Conservation (phyloP, 2,888 invertebrate genomes). For the Dendrolimus houi region DNA sequence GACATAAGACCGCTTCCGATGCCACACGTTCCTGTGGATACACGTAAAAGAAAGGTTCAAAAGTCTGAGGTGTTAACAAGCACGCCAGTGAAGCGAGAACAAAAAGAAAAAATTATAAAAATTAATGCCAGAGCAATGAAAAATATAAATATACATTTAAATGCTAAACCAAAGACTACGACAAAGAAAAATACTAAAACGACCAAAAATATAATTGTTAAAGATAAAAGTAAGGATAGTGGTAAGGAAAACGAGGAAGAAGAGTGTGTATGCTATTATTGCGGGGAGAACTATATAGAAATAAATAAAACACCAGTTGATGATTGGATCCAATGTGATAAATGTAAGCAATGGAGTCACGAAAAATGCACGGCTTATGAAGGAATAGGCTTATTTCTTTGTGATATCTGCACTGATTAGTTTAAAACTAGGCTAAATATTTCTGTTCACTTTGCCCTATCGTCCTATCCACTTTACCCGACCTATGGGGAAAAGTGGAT, state of each 20-base stretch:
- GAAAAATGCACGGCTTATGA: slow-evolving; percentile 10
- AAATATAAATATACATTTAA: slow-evolving; percentile 1
- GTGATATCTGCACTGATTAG: slow-evolving; percentile 9
- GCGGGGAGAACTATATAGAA: slow-evolving; percentile 6
- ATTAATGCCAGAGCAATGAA: slow-evolving; percentile 4
- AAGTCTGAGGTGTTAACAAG: slow-evolving; percentile 17
- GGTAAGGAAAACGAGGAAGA: slow-evolving; percentile 6
- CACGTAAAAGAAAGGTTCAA: slow-evolving; percentile 10
- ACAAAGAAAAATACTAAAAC: background rate
- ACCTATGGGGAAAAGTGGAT: background rate
- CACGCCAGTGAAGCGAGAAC: slow-evolving; percentile 16
- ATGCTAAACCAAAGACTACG: slow-evolving; percentile 3
- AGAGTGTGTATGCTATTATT: slow-evolving; percentile 4
- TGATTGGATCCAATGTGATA: slow-evolving; percentile 15
- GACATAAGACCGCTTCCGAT: slow-evolving; percentile 14
- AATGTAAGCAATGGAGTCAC: slow-evolving; percentile 11
- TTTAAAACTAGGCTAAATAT: slow-evolving; percentile 1
- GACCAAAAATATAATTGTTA: no score
- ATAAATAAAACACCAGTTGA: slow-evolving; percentile 9
- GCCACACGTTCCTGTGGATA: slow-evolving; percentile 7
- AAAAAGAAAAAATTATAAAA: slow-evolving; percentile 9
- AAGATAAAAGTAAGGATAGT: slow-evolving; percentile 1
- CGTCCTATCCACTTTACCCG: background rate
- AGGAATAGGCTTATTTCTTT: slow-evolving; percentile 8
- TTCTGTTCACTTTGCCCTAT: background rate